Percentiles rank a stretch among this genome's conserved stretches.
Evolutionary conservation across 2,113 vertebrate genomes (phyloP).

Genomic region (Ginglymostoma cirratum): DNA sequence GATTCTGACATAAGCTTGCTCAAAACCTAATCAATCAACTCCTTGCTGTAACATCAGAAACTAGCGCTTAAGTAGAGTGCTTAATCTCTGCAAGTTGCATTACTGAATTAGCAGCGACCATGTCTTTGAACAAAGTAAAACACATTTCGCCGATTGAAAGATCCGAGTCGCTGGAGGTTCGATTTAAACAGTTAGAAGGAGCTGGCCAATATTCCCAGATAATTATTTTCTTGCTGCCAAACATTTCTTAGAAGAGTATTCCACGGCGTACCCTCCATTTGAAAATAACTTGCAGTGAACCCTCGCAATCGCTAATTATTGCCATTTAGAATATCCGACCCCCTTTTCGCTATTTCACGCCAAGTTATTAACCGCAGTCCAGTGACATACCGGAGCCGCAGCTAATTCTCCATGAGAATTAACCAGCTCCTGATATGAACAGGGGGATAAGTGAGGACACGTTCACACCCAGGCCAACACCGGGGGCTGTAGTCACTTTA

Average conservation of each 20-base stretch:
- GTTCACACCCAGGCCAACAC: too few relatives aligned
- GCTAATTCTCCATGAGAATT: background rate
- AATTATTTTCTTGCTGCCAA: background rate
- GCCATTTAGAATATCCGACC: background rate
- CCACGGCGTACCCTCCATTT: background rate
- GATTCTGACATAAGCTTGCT: slow-evolving; percentile 89
- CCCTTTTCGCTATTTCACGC: background rate
- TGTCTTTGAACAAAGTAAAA: slow-evolving; percentile 58
- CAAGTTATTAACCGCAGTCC: background rate
- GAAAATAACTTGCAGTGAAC: background rate
- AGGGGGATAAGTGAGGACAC: too few relatives aligned
- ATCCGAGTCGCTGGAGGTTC: slow-evolving; percentile 48
- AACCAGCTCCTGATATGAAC: background rate
- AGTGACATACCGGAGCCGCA: background rate
- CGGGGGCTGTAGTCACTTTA: background rate
- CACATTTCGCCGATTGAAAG: slow-evolving; percentile 49
- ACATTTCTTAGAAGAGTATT: background rate
- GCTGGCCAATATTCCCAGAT: background rate
- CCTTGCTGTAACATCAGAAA: slow-evolving; percentile 74
- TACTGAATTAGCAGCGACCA: slow-evolving; percentile 59
- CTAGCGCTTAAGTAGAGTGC: slow-evolving; percentile 69
- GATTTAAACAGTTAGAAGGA: slow-evolving; percentile 46
- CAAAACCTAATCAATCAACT: slow-evolving; percentile 92
- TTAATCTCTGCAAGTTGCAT: slow-evolving; percentile 81
- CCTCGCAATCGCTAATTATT: background rate